Base-by-base conservation (phyloP, 2,888 invertebrate genomes). In the Nycteola revayana region DNA sequence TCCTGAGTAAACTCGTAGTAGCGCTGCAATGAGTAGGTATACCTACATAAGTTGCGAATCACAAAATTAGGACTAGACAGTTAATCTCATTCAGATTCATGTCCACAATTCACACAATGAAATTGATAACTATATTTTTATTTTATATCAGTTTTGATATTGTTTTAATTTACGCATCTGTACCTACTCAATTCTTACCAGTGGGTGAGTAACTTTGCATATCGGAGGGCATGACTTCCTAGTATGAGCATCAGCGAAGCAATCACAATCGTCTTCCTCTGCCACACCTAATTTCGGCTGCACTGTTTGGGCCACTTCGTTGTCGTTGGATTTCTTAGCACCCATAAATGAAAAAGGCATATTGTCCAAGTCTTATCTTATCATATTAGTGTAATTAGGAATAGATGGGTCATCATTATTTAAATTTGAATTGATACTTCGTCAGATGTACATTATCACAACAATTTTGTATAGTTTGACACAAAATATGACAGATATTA, bases 1-100 rank as follows among this genome's bases (percentile, higher is more conserved):
- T 95, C 95, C 1, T 89, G 75, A 1, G 91, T 91, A 64, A 95
- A 94, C 69, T 92, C 90, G 62, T 93, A 93, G 64, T 85, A 87
- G 8, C 87, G 81, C 87, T 87, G 60, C 25, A 79, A 79, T n/a
- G n/a, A n/a, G n/a, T n/a, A n/a, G n/a, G n/a, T n/a, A n/a, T n/a
- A n/a, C n/a, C n/a, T n/a, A n/a, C n/a, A n/a, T n/a, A n/a, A n/a
- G n/a, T n/a, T n/a, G n/a, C n/a, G n/a, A n/a, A n/a, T n/a, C n/a
- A n/a, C n/a, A n/a, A n/a, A n/a, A n/a, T n/a, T n/a, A n/a, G n/a
- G n/a, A n/a, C n/a, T n/a, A n/a, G n/a, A n/a, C n/a, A n/a, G n/a
- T n/a, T n/a, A n/a, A n/a, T n/a, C n/a, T n/a, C n/a, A n/a, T n/a
- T n/a, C n/a, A n/a, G n/a, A n/a, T n/a, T n/a, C n/a, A n/a, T n/a